These are phyloP conservation scores for Campoletis sonorensis DNA, from an alignment of 1,140 invertebrate species.

Conservation along the genomic window DNA sequence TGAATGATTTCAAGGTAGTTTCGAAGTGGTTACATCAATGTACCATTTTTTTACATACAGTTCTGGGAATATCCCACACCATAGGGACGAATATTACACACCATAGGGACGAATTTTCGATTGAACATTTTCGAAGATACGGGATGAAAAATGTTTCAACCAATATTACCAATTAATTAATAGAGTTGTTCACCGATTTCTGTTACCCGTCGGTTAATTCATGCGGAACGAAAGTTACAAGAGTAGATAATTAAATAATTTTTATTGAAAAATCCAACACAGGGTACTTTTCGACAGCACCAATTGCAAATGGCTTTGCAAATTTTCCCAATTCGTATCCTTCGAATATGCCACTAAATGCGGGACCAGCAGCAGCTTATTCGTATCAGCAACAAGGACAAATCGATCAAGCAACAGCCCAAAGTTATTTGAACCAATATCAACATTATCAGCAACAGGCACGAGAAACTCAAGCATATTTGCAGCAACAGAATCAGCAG, in stretches of 20 bases:
- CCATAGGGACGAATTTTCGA: too few species aligned
- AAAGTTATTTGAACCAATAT: slow-evolving; percentile 51
- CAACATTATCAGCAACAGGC: slow-evolving; percentile 56
- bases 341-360: slow-evolving; percentile 2
- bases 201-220: too few species aligned
- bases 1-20: too few species aligned
- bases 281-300: slow-evolving; percentile 57
- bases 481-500: slow-evolving; percentile 41
- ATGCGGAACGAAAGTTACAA: too few species aligned
- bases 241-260: not conserved
- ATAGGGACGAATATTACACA: too few species aligned
- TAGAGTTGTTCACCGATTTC: too few species aligned
- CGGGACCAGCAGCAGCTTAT: slow-evolving; percentile 31
- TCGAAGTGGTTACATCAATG: too few species aligned
- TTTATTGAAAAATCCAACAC: not conserved
- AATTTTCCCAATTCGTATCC: slow-evolving; percentile 8
- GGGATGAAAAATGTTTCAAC: too few species aligned
- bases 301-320: slow-evolving; percentile 52
- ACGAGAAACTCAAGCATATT: not conserved
- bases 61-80: too few species aligned
- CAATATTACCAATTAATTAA: too few species aligned
- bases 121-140: too few species aligned
- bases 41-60: too few species aligned
- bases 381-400: slow-evolving; percentile 60
- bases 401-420: slow-evolving; percentile 37